Base-by-base conservation (phyloP, 1,140 invertebrate genomes). In the Bombus superbus region DNA sequence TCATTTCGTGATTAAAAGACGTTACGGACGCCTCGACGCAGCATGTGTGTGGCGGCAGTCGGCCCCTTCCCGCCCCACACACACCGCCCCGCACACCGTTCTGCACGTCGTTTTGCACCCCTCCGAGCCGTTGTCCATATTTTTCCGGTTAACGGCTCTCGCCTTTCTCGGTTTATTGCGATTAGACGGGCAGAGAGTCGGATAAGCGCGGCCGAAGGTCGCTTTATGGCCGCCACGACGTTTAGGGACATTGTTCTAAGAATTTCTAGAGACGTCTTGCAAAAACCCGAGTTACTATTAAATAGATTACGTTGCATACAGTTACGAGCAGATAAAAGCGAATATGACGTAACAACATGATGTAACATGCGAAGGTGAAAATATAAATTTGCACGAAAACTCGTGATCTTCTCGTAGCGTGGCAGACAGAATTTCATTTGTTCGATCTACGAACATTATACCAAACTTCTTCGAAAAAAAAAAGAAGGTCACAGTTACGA, bases 1-100 rank as follows among this genome's bases (percentile, higher is more conserved):
- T 93, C 91, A 92, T 94, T 93, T 94, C 94, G 94, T 95, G 94
- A 95, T 95, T 94, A 95, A 95, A 94, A 94, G 93, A 94, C 94
- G 93, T 95, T 95, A 95, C 92, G 91, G 91, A 94, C 93, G 93
- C 93, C 93, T 94, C 87, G 93, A 89, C 92, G 91, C 93, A 93
- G 93, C 93, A 92, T 94, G 93, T 93, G 93, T 94, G 93, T 94
- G 93, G 92, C 93, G 93, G 91, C 91, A 85, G 86, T 74, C 73
- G 91, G 40, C 77, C 79, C 79, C 74, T 2, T 57, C 47, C 77
- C 77, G 28, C 44, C 81, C 69, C 85, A 62, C 32, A 15, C 28
- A 59, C 32, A 11, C 38, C 57, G 25, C 53, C 66, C 57, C 4
- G 59, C 59, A 40, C 66, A n/a, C 53, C 69, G 38, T 81, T 81